phyloP scores from a whole-genome alignment of 2,888 invertebrate species.

The Autographa gamma region DNA sequence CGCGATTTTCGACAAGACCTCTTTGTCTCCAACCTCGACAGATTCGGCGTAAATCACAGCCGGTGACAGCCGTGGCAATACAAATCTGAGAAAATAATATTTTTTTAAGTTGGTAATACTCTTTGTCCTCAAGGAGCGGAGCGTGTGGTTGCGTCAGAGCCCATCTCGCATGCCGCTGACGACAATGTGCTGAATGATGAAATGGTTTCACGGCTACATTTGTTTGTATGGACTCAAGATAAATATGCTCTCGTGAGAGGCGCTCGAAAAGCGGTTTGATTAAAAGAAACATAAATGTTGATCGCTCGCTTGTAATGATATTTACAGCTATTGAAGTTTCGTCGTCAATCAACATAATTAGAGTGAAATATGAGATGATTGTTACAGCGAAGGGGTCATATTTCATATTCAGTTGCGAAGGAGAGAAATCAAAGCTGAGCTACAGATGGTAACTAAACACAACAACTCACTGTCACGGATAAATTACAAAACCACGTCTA shows the following conservation, averaged over 20 bases:
- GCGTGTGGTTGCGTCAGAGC: constrained; percentile 69
- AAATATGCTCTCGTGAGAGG: constrained; percentile 75
- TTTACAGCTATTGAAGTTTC: constrained; percentile 66
- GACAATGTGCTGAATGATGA: constrained; percentile 81
- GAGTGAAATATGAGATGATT: constrained; percentile 59
- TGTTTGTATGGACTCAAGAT: constrained; percentile 82
- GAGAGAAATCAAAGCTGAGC: constrained; percentile 44
- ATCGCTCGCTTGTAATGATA: constrained; percentile 61
- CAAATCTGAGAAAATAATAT: constrained; percentile 81
- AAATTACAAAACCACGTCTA: constrained; percentile 48
- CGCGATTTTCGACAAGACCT: constrained; percentile 78
- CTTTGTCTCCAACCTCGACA: constrained; percentile 83
- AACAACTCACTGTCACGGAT: constrained; percentile 47
- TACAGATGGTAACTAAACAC: constrained; percentile 35
- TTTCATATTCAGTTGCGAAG: constrained; percentile 48
- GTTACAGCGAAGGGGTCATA: constrained; percentile 52
- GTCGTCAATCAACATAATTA: constrained; percentile 61
- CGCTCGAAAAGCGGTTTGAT: constrained; percentile 66
- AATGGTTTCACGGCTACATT: constrained; percentile 80
- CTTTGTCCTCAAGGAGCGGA: constrained; percentile 67
- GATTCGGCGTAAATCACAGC: constrained; percentile 82
- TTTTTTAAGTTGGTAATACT: constrained; percentile 68
- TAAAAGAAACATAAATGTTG: constrained; percentile 69
- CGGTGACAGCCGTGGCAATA: constrained; percentile 79
- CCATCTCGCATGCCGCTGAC: constrained; percentile 63